A percentile compares a stretch with the other conserved stretches of the same genome.
phyloP scores from a whole-genome alignment of 2,113 vertebrate species.

The Chionomys nivalis region DNA sequence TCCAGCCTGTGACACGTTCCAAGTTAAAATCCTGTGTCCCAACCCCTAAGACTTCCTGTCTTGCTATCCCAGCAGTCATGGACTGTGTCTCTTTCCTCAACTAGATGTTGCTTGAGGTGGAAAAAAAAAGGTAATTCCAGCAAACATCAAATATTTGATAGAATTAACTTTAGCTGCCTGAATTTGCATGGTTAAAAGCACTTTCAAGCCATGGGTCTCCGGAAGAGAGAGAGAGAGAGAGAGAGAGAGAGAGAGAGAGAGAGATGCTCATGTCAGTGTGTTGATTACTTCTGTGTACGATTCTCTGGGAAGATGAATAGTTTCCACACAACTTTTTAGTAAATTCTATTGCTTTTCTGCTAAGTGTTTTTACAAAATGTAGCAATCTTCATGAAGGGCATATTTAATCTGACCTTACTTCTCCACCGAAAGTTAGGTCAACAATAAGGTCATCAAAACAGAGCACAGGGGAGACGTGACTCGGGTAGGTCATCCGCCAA shows the following conservation, averaged over 20 bases:
- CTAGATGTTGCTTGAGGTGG: conserved; percentile 2
- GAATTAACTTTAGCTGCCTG: conserved; percentile 42
- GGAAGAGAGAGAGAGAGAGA: no score
- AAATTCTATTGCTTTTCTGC: conserved; percentile 32
- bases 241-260: no score
- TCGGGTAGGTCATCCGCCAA: rapidly evolving
- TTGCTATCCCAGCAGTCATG: background rate
- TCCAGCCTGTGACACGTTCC: conserved; percentile 32
- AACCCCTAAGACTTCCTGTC: background rate
- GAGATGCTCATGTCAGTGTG: background rate
- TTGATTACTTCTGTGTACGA: background rate
- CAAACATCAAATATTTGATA: conserved; percentile 49
- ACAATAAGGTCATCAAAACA: background rate
- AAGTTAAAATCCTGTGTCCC: background rate
- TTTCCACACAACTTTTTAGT: background rate
- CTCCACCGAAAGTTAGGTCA: background rate
- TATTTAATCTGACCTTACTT: background rate
- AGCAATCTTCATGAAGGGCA: background rate
- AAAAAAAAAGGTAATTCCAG: conserved; percentile 41
- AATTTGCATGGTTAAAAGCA: conserved; percentile 53
- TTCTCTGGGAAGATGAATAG: background rate
- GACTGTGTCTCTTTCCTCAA: conserved; percentile 21
- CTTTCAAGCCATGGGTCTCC: conserved; percentile 36
- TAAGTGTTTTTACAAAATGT: background rate
- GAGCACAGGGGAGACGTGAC: background rate